Base-by-base conservation (phyloP, 2,113 vertebrate species). In the Propithecus coquereli region DNA sequence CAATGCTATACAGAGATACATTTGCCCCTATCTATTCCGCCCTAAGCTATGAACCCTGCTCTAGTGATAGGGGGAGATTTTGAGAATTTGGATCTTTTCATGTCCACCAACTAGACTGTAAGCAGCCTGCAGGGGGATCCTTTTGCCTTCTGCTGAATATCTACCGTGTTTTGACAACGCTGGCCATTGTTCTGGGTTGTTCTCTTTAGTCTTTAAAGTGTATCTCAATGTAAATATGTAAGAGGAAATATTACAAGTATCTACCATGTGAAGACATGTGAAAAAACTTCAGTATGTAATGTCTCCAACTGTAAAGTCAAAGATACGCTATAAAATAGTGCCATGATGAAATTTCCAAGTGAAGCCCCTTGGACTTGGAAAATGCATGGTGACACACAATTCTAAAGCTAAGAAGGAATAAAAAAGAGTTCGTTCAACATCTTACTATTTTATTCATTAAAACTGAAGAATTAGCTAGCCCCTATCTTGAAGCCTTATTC, bases 141-240 rank as follows among this genome's bases (percentile, higher is more conserved):
- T 91, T 88, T 92, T n/a, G 32, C 54, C 50, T 96, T 94, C 37
- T 52, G 4, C 30, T 37, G 37, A 79, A 97, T 94, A 66, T 1
- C 6, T 88, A 4, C 18, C 23, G 34, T 25, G n/a, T 92, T 92
- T 92, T 88, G 77, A 79, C 43, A 80, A 66, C 70, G 30, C 17
- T 65, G 12, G 23, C 7, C 34, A 79, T 32, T 68, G 37, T 76
- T 90, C 18, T 83, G 13, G 12, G 70, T 74, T 59, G 61, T 37
- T 94, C 22, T 71, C 45, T 94, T 43, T 50, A 95, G 40, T 73
- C 30, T 90, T 83, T 91, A 87, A 86, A 57, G 9, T 77, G 7
- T 22, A 59, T 32, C 23, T 43, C 43, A 84, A 73, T 4, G n/a
- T 65, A 88, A 65, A 80, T 20, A 68, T 18, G 17, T 65, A 47